phyloP scores from a whole-genome alignment of 2,113 vertebrate species.

The Ammodytes marinus region DNA sequence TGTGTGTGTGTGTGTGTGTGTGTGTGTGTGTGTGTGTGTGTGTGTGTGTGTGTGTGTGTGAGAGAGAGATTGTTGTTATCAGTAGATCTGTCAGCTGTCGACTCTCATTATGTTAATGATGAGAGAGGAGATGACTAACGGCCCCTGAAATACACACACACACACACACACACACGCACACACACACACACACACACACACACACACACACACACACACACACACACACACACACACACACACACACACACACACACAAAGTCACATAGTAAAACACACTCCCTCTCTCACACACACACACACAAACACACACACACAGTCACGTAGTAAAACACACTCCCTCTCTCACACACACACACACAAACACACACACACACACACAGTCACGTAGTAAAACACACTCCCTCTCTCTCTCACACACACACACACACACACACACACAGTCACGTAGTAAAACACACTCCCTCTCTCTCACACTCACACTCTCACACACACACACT shows the following conservation, averaged over 20 bases:
- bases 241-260: background rate
- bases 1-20: background rate
- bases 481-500: background rate
- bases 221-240: background rate
- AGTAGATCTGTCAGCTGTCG: slow-evolving; percentile 9
- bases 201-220: background rate
- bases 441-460: background rate
- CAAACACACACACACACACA: background rate
- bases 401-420: background rate
- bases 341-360: background rate
- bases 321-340: too few relatives aligned
- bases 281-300: background rate
- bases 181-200: slow-evolving; percentile 9
- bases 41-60: background rate
- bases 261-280: background rate
- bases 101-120: slow-evolving; percentile 9
- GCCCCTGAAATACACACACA: background rate
- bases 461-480: too few relatives aligned
- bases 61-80: background rate
- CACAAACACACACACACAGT: background rate
- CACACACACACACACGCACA: background rate
- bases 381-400: background rate
- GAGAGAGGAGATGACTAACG: background rate
- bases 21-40: background rate
- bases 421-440: background rate